Base-by-base conservation (phyloP, 2,888 invertebrate genomes). In the Elysia crispata region DNA sequence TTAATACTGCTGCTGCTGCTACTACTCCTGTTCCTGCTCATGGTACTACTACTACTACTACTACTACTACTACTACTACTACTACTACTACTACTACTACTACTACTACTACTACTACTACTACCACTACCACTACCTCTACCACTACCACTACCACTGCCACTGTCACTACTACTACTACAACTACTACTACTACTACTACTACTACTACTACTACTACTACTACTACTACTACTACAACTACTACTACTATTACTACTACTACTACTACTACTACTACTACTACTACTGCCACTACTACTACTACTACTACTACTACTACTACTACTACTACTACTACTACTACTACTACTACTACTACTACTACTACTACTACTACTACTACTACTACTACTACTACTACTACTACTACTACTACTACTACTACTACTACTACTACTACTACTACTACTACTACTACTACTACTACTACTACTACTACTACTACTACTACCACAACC, bases 401-500 rank as follows among this genome's bases (percentile, higher is more conserved):
- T 72, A 72, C 72, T 72, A 33, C 72, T 72, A 33, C 72, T 72
- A 33, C 72, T 72, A 72, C 72, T 72, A 72, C 72, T 72, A 33
- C 72, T 41, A 72, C 30, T 72, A 73, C 41, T 73, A 73, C 41
- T 73, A 50, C 41, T 73, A 50, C 41, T 73, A 73, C 23, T 73
- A 73, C 41, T 73, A 73, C 3, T 73, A 33, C 72, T 72, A 72
- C 72, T 72, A 33, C 41, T 31, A 72, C 72, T 72, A 72, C 72
- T 72, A 73, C 49, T 73, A 73, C 49, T 73, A 73, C 49, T 73
- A 50, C 49, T 54, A 49, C 30, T 50, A 49, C 73, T n/a, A 73
- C 73, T 50, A 73, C 54, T 50, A n/a, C n/a, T n/a, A n/a, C n/a
- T n/a, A n/a, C n/a, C n/a, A n/a, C n/a, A n/a, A n/a, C n/a, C n/a